These are phyloP conservation scores for Cartodere bifasciata DNA, from an alignment of 2,888 invertebrate genomes.

Conservation along the genomic window DNA sequence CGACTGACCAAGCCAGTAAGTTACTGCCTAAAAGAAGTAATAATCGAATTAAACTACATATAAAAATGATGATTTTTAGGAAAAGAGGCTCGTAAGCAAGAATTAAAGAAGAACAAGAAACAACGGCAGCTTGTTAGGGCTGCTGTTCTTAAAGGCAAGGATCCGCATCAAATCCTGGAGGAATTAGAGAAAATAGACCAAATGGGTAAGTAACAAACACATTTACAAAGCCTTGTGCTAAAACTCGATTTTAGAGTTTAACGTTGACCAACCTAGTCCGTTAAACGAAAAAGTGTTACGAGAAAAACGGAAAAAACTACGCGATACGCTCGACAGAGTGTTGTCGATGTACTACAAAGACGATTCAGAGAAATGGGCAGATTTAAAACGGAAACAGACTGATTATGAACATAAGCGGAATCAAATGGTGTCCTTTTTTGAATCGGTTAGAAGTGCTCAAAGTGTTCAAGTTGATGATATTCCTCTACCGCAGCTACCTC, in stretches of 20 bases:
- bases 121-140: conserved; percentile 93
- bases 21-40: conserved; percentile 22
- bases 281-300: conserved; percentile 93
- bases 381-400: conserved; percentile 77
- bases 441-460: conserved; percentile 91
- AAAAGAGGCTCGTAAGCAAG: conserved; percentile 94
- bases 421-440: conserved; percentile 82
- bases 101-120: conserved; percentile 95
- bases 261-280: conserved; percentile 87
- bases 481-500: conserved; percentile 66
- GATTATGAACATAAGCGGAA: conserved; percentile 86
- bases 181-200: conserved; percentile 97
- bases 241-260: conserved; percentile 58
- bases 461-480: conserved; percentile 93
- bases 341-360: conserved; percentile 94
- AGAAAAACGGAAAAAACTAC: conserved; percentile 89
- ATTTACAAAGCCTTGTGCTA: conserved; percentile 2
- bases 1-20: conserved; percentile 97
- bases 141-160: conserved; percentile 95
- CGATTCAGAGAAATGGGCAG: conserved; percentile 87
- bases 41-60: background rate
- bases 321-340: conserved; percentile 89
- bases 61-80: conserved; percentile 42
- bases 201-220: conserved; percentile 60
- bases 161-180: conserved; percentile 86